phyloP scores from a whole-genome alignment of 2,888 invertebrate species.

The Nemapogon koenigi region DNA sequence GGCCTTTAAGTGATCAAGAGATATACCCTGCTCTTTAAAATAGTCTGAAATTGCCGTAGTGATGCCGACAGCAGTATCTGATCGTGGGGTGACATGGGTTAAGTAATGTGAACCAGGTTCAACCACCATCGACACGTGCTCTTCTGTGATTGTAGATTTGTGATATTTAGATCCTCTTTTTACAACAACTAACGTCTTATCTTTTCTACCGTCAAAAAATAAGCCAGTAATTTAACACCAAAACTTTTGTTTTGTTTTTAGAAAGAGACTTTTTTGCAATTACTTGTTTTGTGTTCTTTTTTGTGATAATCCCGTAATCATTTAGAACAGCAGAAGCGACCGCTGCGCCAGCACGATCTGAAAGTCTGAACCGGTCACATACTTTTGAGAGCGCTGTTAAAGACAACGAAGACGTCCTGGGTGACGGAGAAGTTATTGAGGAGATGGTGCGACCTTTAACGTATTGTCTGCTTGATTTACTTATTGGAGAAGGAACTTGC shows the following conservation, averaged over 20 bases:
- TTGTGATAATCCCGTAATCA: background rate
- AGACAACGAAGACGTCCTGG: background rate
- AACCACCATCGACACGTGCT: conserved; percentile 15
- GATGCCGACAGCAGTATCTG: conserved; percentile 14
- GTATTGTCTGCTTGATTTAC: background rate
- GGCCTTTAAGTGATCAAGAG: background rate
- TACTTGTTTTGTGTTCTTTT: background rate
- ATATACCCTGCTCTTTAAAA: background rate
- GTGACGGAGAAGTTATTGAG: background rate
- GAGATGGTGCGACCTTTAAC: background rate
- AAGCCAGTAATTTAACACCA: conserved; percentile 7
- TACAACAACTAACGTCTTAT: conserved; percentile 13
- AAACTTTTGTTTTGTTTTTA: no score
- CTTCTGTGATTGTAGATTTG: conserved; percentile 14
- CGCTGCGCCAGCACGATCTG: background rate
- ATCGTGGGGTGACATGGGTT: conserved; percentile 14
- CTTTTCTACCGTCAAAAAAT: conserved; percentile 18
- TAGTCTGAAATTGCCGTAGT: background rate
- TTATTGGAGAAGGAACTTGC: background rate
- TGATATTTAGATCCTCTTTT: conserved; percentile 11
- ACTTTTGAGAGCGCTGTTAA: background rate
- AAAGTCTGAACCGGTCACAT: background rate
- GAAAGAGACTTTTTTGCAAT: background rate
- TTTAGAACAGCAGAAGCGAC: background rate
- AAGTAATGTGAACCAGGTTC: conserved; percentile 17